Percentiles rank a stretch among this genome's conserved stretches.
phyloP scores from a whole-genome alignment of 2,113 vertebrate genomes.

The Nothoprocta pentlandii region DNA sequence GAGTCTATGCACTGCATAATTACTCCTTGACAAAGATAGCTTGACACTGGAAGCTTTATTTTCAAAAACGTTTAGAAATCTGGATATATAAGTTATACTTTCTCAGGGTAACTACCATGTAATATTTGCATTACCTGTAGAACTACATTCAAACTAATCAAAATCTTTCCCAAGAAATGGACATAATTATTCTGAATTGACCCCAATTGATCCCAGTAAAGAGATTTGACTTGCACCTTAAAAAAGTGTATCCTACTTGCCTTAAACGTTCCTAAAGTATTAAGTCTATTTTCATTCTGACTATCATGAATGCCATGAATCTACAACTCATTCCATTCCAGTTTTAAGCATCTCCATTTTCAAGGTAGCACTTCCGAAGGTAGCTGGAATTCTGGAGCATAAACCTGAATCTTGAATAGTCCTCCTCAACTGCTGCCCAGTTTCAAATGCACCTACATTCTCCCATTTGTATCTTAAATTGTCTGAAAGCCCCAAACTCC shows the following conservation, averaged over 20 bases:
- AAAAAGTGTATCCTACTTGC: neutral
- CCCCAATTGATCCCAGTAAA: neutral
- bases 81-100: neutral
- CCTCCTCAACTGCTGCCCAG: neutral
- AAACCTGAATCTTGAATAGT: neutral
- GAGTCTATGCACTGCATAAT: neutral
- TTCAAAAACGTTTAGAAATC: neutral
- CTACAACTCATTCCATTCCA: neutral
- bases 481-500: neutral
- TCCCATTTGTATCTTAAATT: neutral
- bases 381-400: neutral
- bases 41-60: neutral
- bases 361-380: neutral
- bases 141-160: neutral
- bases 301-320: neutral
- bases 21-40: neutral
- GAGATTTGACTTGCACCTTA: neutral
- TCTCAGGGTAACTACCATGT: neutral
- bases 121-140: rapidly evolving
- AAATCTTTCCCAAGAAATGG: neutral
- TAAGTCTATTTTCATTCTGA: neutral
- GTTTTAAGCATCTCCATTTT: neutral
- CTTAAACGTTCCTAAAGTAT: neutral
- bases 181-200: neutral
- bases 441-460: neutral